Base-by-base conservation (phyloP, 2,888 invertebrate genomes). In the Opisthograptis luteolata region DNA sequence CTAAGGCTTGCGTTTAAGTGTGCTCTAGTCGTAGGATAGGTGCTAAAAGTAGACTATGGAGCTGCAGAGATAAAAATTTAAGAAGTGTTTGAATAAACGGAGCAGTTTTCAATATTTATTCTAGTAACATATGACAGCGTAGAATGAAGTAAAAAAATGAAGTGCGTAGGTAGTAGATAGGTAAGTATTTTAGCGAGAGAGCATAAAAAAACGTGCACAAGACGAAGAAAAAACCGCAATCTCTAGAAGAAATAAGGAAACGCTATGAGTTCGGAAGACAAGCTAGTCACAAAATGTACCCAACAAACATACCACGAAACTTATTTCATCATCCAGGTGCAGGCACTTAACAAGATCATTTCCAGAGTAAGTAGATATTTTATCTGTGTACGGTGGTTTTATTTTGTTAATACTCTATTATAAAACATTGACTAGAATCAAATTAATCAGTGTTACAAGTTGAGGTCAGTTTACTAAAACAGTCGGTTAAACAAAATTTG, bases 251-350 rank as follows among this genome's bases (percentile, higher is more conserved):
- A 54, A 42, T 28, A 8, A 27, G 4, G 14, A n/a, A 7, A 6
- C 9, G 10, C 57, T 46, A 37, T 43, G 52, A 44, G 10, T 14
- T 25, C 47, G 14, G 51, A 46, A 60, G 15, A 60, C 48, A 63
- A 49, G 56, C 58, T 55, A 66, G 47, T 60, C 68, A 75, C 81
- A 86, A 87, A 87, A 88, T 88, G 87, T 87, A 89, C 89, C 89
- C 89, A 89, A 89, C 87, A 71, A 88, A 89, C 87, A 73, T 87
- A 87, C 86, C 87, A 73, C 68, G 64, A 58, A 61, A 64, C 53
- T 59, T 55, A 63, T 67, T 61, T 66, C 65, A 65, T 69, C 64
- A 70, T 75, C 76, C 74, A 67, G 55, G 62, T 60, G 62, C 62
- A 45, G 35, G 48, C 52, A 27, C 34, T 15, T 24, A 41, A 41